Conservation (phyloP, 1,140 invertebrate species). For the Trichomalopsis sarcophagae region DNA sequence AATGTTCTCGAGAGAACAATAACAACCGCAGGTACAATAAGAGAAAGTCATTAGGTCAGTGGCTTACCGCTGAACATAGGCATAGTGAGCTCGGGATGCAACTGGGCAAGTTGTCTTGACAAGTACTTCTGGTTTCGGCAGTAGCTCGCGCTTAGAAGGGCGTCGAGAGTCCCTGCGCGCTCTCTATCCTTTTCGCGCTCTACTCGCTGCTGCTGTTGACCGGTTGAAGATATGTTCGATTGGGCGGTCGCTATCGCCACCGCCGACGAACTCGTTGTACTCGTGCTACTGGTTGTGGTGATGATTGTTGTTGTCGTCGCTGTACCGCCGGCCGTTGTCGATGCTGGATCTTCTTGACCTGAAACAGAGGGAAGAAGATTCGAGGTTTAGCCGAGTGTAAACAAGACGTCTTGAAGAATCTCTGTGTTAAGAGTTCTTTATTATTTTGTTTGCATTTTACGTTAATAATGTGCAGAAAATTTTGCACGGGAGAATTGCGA, state of each 20-base stretch:
- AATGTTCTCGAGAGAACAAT: too few species aligned
- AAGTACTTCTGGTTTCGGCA: constrained; percentile 94
- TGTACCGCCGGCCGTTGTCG: not conserved
- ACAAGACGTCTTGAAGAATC: not conserved
- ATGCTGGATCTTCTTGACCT: constrained; percentile 36
- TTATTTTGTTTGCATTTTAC: too few species aligned
- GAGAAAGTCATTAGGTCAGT: too few species aligned
- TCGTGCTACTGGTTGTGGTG: not conserved
- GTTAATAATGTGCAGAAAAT: too few species aligned
- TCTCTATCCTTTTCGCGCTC: not conserved
- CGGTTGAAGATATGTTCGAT: constrained; percentile 57
- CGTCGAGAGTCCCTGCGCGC: constrained; percentile 81
- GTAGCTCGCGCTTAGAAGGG: constrained; percentile 89
- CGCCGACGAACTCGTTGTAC: not conserved
- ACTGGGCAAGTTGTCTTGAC: constrained; percentile 91
- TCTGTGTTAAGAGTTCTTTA: too few species aligned
- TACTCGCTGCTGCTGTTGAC: constrained; percentile 65
- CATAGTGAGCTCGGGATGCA: constrained; percentile 98
- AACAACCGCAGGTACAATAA: too few species aligned
- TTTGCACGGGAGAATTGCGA: too few species aligned
- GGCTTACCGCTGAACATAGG: constrained; percentile 88
- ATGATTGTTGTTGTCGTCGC: not conserved
- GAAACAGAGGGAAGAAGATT: not conserved
- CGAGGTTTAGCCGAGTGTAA: not conserved
- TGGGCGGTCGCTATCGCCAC: constrained; percentile 64